Percentiles rank a stretch among this genome's conserved stretches.
Conservation (phyloP, 2,113 vertebrate species). For the Anser cygnoides region DNA sequence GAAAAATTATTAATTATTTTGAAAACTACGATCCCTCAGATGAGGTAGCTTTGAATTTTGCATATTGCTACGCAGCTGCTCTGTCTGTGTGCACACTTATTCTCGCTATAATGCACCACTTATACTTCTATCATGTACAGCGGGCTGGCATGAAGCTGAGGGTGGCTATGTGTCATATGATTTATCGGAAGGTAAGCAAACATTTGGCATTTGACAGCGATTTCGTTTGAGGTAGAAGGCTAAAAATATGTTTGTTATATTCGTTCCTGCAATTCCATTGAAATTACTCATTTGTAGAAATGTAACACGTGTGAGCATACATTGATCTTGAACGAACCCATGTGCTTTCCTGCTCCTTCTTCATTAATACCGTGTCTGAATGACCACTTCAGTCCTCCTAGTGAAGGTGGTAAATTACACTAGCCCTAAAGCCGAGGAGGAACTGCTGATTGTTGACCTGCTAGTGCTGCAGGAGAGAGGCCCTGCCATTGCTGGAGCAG, state of each 20-base stretch:
- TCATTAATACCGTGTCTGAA: background rate
- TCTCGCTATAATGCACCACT: slow-evolving; percentile 84
- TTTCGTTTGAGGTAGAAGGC: background rate
- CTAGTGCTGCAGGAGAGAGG: background rate
- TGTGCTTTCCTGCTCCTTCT: background rate
- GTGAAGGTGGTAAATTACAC: background rate
- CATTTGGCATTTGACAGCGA: background rate
- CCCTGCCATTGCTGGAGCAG: accelerated
- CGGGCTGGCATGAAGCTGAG: slow-evolving; percentile 89
- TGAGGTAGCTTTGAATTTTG: slow-evolving; percentile 47
- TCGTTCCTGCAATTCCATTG: background rate
- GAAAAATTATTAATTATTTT: slow-evolving; percentile 87
- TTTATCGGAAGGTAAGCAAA: slow-evolving; percentile 89
- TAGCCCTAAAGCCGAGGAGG: background rate
- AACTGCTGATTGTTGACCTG: background rate
- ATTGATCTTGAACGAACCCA: background rate
- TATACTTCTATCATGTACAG: slow-evolving; percentile 90
- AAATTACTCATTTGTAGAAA: background rate
- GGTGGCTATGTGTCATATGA: slow-evolving; percentile 94
- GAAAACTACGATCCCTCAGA: slow-evolving; percentile 72
- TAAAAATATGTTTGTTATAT: background rate
- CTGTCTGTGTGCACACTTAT: slow-evolving; percentile 78
- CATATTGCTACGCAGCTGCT: slow-evolving; percentile 76
- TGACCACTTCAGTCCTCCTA: background rate
- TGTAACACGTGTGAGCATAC: accelerated